phyloP scores from a whole-genome alignment of 2,888 invertebrate species.

The Mythimna ferrago region DNA sequence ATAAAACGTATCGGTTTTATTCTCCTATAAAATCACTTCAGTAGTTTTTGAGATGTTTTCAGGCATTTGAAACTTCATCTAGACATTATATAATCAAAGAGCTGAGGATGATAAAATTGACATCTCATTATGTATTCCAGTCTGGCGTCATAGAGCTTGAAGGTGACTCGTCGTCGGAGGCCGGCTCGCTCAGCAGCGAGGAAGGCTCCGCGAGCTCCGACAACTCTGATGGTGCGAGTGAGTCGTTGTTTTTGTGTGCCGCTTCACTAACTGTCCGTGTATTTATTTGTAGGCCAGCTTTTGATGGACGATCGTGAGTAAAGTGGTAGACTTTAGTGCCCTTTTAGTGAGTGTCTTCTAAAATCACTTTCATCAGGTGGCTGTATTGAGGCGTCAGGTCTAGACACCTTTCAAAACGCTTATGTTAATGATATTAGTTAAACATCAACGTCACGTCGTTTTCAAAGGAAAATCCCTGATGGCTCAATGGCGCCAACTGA shows the following conservation, averaged over 20 bases:
- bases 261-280: conserved; percentile 30
- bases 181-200: conserved; percentile 92
- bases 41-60: too few relatives aligned
- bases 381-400: too few relatives aligned
- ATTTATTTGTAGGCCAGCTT: conserved; percentile 5
- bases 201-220: conserved; percentile 93
- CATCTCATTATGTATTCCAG: conserved; percentile 63
- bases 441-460: too few relatives aligned
- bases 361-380: too few relatives aligned
- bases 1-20: too few relatives aligned
- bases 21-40: too few relatives aligned
- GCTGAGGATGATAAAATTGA: background rate
- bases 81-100: too few relatives aligned
- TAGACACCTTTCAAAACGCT: too few relatives aligned
- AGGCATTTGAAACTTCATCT: too few relatives aligned
- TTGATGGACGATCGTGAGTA: conserved; percentile 10
- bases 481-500: too few relatives aligned
- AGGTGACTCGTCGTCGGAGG: conserved; percentile 94
- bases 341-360: background rate
- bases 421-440: too few relatives aligned
- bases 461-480: too few relatives aligned
- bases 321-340: background rate
- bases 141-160: conserved; percentile 88
- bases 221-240: conserved; percentile 89
- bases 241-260: conserved; percentile 61